Evolutionary conservation across 23 tunicate species (phyloP).

Genomic region (Trididemnum clinides): DNA sequence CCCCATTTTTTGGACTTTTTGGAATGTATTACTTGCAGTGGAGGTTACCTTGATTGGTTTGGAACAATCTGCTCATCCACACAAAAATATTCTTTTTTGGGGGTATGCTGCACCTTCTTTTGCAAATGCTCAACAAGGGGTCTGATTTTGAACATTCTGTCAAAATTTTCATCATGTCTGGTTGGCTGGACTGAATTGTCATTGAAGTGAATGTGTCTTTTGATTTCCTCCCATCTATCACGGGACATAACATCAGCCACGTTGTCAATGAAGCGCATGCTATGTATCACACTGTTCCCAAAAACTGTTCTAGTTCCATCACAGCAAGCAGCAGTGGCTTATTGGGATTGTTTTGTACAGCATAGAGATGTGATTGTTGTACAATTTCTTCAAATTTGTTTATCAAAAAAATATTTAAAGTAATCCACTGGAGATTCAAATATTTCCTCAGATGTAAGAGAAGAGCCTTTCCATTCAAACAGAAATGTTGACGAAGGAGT

Average conservation of each 20-base stretch:
- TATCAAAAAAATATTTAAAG: not conserved
- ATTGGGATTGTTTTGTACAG: not conserved
- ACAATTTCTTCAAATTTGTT: not conserved
- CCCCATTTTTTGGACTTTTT: too few species aligned
- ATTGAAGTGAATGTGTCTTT: not conserved
- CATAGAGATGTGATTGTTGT: constrained; percentile 10
- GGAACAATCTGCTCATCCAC: too few species aligned
- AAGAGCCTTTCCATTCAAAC: too few species aligned
- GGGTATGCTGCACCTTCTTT: too few species aligned
- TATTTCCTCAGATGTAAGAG: too few species aligned
- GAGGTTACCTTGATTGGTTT: too few species aligned
- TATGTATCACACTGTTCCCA: too few species aligned
- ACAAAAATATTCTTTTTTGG: too few species aligned
- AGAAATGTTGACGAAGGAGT: too few species aligned
- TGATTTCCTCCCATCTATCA: not conserved
- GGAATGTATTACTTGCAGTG: too few species aligned
- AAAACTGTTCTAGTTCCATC: not conserved
- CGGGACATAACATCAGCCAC: not conserved
- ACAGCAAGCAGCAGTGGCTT: not conserved
- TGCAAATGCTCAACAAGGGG: constrained; percentile 6
- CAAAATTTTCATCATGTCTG: not conserved
- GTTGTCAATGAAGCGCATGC: too few species aligned
- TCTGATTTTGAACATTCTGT: constrained; percentile 9
- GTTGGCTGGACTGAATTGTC: not conserved
- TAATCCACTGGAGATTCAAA: not conserved